Evolutionary conservation across 1,140 invertebrate species (phyloP).

Genomic region (Drosophila baimaii): DNA sequence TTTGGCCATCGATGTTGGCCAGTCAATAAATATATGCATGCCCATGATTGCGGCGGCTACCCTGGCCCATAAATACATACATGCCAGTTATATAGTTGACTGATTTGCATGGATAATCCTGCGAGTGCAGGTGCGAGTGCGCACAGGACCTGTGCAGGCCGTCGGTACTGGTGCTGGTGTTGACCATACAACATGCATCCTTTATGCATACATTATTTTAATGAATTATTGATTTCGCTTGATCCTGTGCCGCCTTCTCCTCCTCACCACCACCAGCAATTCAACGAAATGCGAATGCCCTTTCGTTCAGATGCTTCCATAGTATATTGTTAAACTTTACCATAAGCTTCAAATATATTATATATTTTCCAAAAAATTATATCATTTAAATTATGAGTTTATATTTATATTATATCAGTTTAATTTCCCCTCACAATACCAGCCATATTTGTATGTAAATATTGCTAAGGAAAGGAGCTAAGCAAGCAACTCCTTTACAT

Average conservation of each 20-base stretch:
- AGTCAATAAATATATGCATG: slow-evolving; percentile 44
- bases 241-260: too few species aligned
- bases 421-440: too few species aligned
- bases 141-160: slow-evolving; percentile 5
- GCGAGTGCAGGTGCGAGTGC: slow-evolving; percentile 5
- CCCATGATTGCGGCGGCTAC: not conserved
- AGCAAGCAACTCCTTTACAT: not conserved
- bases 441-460: not conserved
- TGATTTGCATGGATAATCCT: slow-evolving; percentile 67
- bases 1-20: slow-evolving; percentile 12
- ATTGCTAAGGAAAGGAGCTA: not conserved
- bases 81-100: slow-evolving; percentile 10
- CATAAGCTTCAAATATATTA: not conserved
- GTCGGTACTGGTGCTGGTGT: slow-evolving; percentile 22
- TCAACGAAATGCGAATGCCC: not conserved
- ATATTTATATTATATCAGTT: too few species aligned
- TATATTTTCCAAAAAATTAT: too few species aligned
- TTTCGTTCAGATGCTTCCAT: not conserved
- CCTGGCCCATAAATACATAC: slow-evolving; percentile 8
- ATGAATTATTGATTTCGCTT: slow-evolving; percentile 79
- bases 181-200: slow-evolving; percentile 71
- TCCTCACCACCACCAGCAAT: too few species aligned
- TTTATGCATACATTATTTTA: slow-evolving; percentile 81
- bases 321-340: not conserved
- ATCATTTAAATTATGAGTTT: too few species aligned